Base-by-base conservation (phyloP, 2,888 invertebrate genomes). In the Sphinx pinastri region DNA sequence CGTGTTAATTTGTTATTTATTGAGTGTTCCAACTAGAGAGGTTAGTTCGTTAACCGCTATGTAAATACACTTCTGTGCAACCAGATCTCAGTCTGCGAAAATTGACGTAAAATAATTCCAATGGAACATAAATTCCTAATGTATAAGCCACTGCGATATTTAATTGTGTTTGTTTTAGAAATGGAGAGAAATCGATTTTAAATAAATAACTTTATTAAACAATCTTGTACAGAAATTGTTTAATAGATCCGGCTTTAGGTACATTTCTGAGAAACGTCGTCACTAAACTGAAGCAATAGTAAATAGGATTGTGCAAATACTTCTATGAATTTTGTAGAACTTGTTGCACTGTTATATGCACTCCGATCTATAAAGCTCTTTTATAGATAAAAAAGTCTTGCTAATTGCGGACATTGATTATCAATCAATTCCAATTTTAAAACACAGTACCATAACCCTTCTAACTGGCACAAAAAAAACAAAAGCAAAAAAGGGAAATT, bases 1-100 rank as follows among this genome's bases (percentile, higher is more conserved):
- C 76, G 79, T 79, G 78, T 79, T 81, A 79, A 83, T 85, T 83
- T 80, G 77, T 81, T 81, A 83, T 81, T 84, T 82, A 81, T 81
- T 74, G 75, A 77, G 66, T 76, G 72, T 75, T 72, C 71, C 60
- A 68, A 70, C 58, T 68, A 70, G 68, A 51, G 45, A 57, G 68
- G 68, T 71, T 68, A 67, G 71, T 70, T 72, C 69, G 71, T 69
- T 72, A 70, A 69, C 70, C 60, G 54, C 45, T 71, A 69, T 69
- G 68, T 71, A 69, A 70, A 69, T 66, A 71, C 38, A 55, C 57
- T 49, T 38, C 52, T 45, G 31, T 52, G n/a, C 49, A 67, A 67
- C 59, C 38, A 67, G 38, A 47, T 68, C 57, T 58, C 51, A 11
- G 54, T 59, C 58, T 25, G 68, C 68, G 68, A 68, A 68, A 68